These are phyloP conservation scores for Vannuccia rotundouncinata DNA, from an alignment of 2,888 invertebrate genomes.

Conservation along the genomic window DNA sequence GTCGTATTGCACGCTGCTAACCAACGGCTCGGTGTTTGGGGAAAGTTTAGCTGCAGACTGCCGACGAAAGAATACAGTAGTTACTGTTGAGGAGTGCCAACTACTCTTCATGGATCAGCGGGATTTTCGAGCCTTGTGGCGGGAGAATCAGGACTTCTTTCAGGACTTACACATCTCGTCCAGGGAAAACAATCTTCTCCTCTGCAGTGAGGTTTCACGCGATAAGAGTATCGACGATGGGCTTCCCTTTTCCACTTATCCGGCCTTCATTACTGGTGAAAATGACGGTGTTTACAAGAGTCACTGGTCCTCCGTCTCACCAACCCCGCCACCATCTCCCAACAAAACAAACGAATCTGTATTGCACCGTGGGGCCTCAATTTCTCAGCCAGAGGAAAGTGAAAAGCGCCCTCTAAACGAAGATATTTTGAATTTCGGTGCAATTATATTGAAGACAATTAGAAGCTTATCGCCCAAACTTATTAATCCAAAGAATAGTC, in stretches of 20 bases:
- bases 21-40: slow-evolving; percentile 70
- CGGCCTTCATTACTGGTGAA: background rate
- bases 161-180: slow-evolving; percentile 28
- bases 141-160: slow-evolving; percentile 61
- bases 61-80: slow-evolving; percentile 67
- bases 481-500: background rate
- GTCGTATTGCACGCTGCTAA: slow-evolving; percentile 62
- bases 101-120: slow-evolving; percentile 69
- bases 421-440: background rate
- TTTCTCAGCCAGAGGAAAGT: background rate
- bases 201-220: background rate
- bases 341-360: background rate
- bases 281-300: background rate
- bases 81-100: slow-evolving; percentile 69
- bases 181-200: background rate
- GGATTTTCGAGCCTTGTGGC: slow-evolving; percentile 71
- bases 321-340: slow-evolving; percentile 30
- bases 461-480: background rate
- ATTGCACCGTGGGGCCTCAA: slow-evolving; percentile 23
- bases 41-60: slow-evolving; percentile 69
- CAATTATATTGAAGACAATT: background rate
- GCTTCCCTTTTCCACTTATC: background rate
- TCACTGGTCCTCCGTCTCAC: background rate
- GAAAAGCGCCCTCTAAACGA: background rate
- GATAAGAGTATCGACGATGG: slow-evolving; percentile 56